phyloP scores from a whole-genome alignment of 2,888 invertebrate species.

The Meteorus colon region DNA sequence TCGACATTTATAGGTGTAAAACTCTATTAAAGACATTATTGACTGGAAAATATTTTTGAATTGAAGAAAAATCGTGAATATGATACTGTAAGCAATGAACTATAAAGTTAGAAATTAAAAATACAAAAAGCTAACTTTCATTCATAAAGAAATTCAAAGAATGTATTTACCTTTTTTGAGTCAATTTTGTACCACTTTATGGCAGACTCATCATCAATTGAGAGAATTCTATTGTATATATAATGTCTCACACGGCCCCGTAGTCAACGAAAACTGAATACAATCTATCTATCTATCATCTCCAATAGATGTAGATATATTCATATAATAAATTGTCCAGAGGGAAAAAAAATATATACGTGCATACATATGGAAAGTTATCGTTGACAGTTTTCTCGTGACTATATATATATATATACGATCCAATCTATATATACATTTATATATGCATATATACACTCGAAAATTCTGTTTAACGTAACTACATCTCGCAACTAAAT shows the following conservation, averaged over 20 bases:
- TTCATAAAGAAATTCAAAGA: not conserved
- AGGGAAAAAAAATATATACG: no score
- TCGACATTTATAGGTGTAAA: conserved; percentile 18
- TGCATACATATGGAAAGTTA: not conserved
- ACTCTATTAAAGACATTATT: conserved; percentile 16
- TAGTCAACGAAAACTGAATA: not conserved
- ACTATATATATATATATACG: not conserved
- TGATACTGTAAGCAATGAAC: not conserved
- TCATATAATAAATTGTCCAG: not conserved
- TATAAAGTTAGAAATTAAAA: not conserved
- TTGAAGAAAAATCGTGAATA: not conserved
- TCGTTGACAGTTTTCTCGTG: not conserved
- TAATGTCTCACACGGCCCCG: not conserved
- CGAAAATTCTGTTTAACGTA: no score
- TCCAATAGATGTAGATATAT: not conserved
- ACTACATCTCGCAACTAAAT: not conserved
- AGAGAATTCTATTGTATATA: not conserved
- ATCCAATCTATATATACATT: no score
- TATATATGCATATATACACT: no score
- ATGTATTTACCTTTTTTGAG: not conserved
- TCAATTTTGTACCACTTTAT: conserved; percentile 27
- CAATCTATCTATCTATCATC: not conserved
- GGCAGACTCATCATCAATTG: not conserved
- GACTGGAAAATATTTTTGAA: not conserved
- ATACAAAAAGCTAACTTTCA: not conserved